Evolutionary conservation across 2,797 vertebrate species (phyloP).

Genomic region (Novumbra hubbsi): DNA sequence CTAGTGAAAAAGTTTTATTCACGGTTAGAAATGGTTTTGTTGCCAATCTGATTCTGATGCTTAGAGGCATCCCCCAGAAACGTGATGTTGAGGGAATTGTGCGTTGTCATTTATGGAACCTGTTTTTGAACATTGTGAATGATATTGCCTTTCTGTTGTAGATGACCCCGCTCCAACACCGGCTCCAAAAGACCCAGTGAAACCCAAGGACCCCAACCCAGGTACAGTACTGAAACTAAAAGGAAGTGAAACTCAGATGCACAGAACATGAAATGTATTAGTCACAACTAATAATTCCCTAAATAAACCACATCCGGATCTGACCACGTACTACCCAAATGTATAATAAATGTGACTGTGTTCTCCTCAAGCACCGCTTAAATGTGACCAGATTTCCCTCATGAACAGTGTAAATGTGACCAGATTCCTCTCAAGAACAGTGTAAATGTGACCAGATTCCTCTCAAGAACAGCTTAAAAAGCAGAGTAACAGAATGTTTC

Average conservation of each 20-base stretch:
- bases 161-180: slow-evolving; percentile 21
- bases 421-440: background rate
- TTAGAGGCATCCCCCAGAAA: no score
- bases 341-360: background rate
- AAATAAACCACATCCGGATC: background rate
- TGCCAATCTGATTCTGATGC: no score
- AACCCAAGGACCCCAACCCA: slow-evolving; percentile 36
- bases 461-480: background rate
- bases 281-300: background rate
- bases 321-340: no score
- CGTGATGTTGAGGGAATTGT: background rate
- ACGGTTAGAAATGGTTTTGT: background rate
- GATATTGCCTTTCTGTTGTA: slow-evolving; percentile 12
- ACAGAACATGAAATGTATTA: no score
- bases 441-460: background rate
- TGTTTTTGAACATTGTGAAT: background rate
- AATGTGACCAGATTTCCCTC: background rate
- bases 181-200: slow-evolving; percentile 23
- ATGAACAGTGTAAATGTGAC: background rate
- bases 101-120: background rate
- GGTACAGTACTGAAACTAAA: background rate
- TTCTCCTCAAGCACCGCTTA: background rate
- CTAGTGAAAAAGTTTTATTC: background rate
- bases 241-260: background rate
- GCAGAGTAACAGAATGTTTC: no score